phyloP scores from a whole-genome alignment of 2,113 vertebrate species.

The Genyomyrus donnyi region DNA sequence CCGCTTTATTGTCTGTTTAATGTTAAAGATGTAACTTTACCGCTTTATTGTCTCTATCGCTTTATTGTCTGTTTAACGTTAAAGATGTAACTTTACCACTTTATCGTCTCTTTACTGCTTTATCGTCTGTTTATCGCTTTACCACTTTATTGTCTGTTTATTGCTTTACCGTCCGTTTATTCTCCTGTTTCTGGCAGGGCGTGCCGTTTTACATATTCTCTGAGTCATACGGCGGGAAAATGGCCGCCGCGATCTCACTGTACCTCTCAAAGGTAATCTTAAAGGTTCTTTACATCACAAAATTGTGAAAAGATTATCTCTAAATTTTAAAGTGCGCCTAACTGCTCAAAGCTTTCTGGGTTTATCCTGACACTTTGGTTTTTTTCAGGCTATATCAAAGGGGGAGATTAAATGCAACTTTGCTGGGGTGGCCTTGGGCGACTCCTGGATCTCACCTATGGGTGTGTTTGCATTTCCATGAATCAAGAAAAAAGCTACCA shows the following conservation, averaged over 20 bases:
- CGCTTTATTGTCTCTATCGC: not conserved
- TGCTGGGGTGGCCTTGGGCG: slow-evolving; percentile 83
- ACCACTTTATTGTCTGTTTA: not conserved
- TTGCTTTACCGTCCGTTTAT: too few relatives aligned
- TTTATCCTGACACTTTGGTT: not conserved
- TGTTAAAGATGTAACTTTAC: too few relatives aligned
- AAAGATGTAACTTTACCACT: too few relatives aligned
- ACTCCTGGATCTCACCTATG: slow-evolving; percentile 93
- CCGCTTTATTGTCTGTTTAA: not conserved
- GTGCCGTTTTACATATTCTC: slow-evolving; percentile 94
- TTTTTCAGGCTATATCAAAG: slow-evolving; percentile 65
- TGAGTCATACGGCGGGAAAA: slow-evolving; percentile 95
- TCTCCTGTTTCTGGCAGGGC: slow-evolving; percentile 50
- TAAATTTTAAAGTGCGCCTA: not conserved
- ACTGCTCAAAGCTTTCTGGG: not conserved
- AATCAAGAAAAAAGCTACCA: not conserved
- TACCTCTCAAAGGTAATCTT: slow-evolving; percentile 69
- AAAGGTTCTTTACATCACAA: not conserved
- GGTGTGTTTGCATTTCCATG: slow-evolving; percentile 54
- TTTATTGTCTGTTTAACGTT: too few relatives aligned
- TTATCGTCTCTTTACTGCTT: not conserved
- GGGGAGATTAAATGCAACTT: slow-evolving; percentile 78
- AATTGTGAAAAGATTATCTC: not conserved
- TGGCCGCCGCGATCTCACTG: slow-evolving; percentile 81
- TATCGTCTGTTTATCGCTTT: not conserved